Evolutionary conservation across 92 coral and sea anemone genomes (phyloP).

Genomic region (Nematostella vectensis): DNA sequence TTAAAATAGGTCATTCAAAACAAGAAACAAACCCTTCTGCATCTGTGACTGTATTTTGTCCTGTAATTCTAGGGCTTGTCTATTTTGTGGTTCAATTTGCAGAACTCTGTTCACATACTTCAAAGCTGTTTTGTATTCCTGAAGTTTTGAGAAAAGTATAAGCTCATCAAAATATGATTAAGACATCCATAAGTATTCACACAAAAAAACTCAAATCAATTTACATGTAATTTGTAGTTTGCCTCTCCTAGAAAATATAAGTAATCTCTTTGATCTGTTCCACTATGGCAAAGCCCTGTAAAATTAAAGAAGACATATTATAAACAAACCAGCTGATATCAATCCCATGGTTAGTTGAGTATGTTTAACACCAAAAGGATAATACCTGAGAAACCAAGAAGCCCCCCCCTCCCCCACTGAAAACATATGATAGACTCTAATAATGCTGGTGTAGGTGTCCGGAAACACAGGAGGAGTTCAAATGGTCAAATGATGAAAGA

Average conservation of each 20-base stretch:
- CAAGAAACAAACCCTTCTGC: constrained; percentile 85
- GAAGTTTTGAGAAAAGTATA: background rate
- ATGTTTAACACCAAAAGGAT: too few relatives aligned
- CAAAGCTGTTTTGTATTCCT: constrained; percentile 80
- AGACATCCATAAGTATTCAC: too few relatives aligned
- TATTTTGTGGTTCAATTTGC: constrained; percentile 80
- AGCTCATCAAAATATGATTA: too few relatives aligned
- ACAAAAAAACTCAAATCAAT: too few relatives aligned
- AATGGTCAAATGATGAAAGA: too few relatives aligned
- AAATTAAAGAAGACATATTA: background rate
- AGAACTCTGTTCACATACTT: constrained; percentile 75
- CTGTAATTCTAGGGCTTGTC: constrained; percentile 68
- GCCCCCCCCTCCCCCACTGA: too few relatives aligned
- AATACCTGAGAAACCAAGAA: too few relatives aligned
- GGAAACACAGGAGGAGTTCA: too few relatives aligned
- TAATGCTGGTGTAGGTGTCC: too few relatives aligned
- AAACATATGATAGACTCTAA: too few relatives aligned
- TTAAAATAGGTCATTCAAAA: too few relatives aligned
- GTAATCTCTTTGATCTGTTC: constrained; percentile 95
- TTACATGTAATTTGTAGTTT: constrained; percentile 78
- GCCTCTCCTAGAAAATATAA: constrained; percentile 87
- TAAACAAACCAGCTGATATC: background rate
- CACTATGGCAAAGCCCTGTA: constrained; percentile 86
- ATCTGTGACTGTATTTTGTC: constrained; percentile 65
- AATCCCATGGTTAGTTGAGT: too few relatives aligned